phyloP scores from a whole-genome alignment of 2,888 invertebrate genomes.

The Leucozona laternaria region DNA sequence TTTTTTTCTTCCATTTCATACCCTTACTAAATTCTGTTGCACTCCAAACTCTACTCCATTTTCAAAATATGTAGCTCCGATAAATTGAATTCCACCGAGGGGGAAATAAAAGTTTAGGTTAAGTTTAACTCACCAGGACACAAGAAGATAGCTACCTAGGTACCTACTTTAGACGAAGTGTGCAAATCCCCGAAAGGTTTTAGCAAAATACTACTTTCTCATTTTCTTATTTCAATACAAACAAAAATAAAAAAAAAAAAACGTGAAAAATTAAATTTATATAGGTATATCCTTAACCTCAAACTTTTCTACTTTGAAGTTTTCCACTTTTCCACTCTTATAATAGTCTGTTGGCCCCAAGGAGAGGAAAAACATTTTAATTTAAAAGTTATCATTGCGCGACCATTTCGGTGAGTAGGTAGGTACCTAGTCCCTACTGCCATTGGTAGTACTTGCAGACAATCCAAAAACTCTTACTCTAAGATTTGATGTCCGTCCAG shows the following conservation, averaged over 20 bases:
- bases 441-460: neutral
- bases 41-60: constrained; percentile 30
- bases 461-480: neutral
- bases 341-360: constrained; percentile 7
- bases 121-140: constrained; percentile 43
- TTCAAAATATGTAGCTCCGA: constrained; percentile 30
- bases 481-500: constrained; percentile 1
- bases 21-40: constrained; percentile 20
- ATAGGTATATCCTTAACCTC: constrained; percentile 65
- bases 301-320: constrained; percentile 71
- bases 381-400: constrained; percentile 65
- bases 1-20: constrained; percentile 25
- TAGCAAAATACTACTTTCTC: constrained; percentile 22
- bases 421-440: neutral
- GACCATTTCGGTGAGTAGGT: neutral
- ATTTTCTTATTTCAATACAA: constrained; percentile 51
- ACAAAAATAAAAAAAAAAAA: constrained; percentile 10
- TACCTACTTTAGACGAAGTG: constrained; percentile 51
- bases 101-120: constrained; percentile 36
- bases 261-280: constrained; percentile 29
- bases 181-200: constrained; percentile 60
- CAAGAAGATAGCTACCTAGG: constrained; percentile 16
- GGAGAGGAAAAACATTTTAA: constrained; percentile 57
- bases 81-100: constrained; percentile 64
- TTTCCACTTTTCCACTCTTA: constrained; percentile 12